Percentiles rank a stretch among this genome's conserved stretches.
Conservation (phyloP, 2,888 invertebrate genomes). For the Deilephila porcellus region DNA sequence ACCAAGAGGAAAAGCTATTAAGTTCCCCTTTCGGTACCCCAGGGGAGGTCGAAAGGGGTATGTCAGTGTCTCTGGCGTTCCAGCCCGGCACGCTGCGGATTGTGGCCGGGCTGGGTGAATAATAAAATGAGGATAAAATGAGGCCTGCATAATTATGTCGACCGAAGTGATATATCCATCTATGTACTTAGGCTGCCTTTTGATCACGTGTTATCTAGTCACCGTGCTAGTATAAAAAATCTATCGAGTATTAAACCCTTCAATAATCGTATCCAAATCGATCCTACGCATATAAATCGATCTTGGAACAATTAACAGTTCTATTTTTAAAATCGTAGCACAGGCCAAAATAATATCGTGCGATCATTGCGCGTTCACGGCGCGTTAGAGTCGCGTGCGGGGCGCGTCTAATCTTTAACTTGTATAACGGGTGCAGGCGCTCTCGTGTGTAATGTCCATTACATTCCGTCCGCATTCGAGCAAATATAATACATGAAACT, state of each 20-base stretch:
- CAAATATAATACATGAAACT: constrained; percentile 47
- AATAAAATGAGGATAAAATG: too few species aligned
- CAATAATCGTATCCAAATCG: constrained; percentile 12
- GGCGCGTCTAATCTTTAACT: constrained; percentile 68
- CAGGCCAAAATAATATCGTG: constrained; percentile 48
- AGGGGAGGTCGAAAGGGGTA: too few species aligned
- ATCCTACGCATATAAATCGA: constrained; percentile 30
- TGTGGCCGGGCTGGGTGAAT: too few species aligned
- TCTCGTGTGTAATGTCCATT: constrained; percentile 70
- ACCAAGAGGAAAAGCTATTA: too few species aligned
- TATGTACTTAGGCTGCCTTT: too few species aligned
- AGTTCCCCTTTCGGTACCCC: too few species aligned
- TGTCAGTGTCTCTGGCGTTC: too few species aligned
- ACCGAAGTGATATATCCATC: too few species aligned
- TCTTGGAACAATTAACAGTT: constrained; percentile 46
- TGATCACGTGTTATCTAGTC: too few species aligned
- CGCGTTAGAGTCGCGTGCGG: constrained; percentile 63
- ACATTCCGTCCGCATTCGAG: constrained; percentile 55
- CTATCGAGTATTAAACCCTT: constrained; percentile 16
- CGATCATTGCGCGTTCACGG: constrained; percentile 63
- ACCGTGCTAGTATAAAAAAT: too few species aligned
- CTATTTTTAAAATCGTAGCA: constrained; percentile 39
- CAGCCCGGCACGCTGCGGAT: too few species aligned
- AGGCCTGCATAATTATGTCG: too few species aligned
- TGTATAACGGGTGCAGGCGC: constrained; percentile 60